Evolutionary conservation across 2,113 vertebrate genomes (phyloP).

Genomic region (human): DNA sequence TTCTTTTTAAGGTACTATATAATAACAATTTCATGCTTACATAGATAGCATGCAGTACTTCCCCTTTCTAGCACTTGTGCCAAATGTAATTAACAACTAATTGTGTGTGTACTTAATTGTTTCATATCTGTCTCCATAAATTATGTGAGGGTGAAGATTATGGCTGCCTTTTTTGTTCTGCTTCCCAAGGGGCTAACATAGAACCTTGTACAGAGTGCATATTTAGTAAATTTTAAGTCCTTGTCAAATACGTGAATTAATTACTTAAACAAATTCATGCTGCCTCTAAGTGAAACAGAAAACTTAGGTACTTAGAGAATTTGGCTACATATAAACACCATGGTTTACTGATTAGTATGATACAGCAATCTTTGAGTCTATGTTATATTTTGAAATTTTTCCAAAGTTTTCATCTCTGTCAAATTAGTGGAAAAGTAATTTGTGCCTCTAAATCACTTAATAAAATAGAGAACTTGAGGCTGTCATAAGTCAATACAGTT

Average conservation of each 20-base stretch:
- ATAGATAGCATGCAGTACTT: neutral
- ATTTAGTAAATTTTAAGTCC: neutral
- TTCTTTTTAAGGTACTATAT: neutral
- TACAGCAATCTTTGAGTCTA: neutral
- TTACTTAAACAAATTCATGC: neutral
- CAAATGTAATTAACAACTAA: neutral
- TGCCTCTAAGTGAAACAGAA: neutral
- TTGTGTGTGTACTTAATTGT: neutral
- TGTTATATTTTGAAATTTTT: neutral
- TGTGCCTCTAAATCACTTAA: neutral
- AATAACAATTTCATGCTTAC: neutral
- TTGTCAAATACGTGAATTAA: neutral
- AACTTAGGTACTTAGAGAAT: neutral
- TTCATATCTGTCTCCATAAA: neutral
- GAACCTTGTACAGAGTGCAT: neutral
- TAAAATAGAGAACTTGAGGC: neutral
- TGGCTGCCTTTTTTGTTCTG: neutral
- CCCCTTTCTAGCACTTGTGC: neutral
- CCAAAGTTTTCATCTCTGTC: slow-evolving; percentile 36
- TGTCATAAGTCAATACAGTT: slow-evolving; percentile 53
- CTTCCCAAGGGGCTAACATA: neutral
- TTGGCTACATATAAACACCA: neutral
- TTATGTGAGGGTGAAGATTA: neutral
- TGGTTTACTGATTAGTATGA: neutral
- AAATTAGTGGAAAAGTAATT: slow-evolving; percentile 52